These are phyloP conservation scores for Spisula solida DNA, from an alignment of 2,888 invertebrate genomes.

Conservation along the genomic window DNA sequence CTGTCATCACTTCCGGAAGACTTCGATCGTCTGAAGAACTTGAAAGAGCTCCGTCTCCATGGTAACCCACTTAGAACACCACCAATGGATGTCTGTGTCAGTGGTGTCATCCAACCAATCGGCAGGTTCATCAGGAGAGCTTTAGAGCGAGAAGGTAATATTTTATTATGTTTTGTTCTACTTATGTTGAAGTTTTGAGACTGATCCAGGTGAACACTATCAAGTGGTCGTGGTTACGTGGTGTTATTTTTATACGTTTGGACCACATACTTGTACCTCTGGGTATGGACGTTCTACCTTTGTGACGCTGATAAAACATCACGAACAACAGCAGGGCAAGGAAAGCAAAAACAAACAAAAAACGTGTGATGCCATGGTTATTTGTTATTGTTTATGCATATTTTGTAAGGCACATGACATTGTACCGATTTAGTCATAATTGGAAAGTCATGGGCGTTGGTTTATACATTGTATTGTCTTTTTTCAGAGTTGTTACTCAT, in stretches of 20 bases:
- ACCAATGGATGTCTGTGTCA: constrained; percentile 85
- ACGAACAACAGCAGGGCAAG: too few species aligned
- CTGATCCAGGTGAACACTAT: not conserved
- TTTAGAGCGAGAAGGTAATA: constrained; percentile 83
- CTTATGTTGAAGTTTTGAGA: not conserved
- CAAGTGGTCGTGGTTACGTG: not conserved
- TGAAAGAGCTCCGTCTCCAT: constrained; percentile 84
- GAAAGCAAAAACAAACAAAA: too few species aligned
- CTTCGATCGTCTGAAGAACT: constrained; percentile 79
- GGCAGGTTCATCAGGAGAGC: constrained; percentile 84
- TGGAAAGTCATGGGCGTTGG: not conserved
- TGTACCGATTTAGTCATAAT: not conserved
- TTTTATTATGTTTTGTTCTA: not conserved
- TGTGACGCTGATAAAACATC: too few species aligned
- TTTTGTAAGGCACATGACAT: not conserved
- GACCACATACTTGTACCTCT: not conserved
- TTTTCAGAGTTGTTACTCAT: constrained; percentile 82
- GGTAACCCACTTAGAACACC: constrained; percentile 85
- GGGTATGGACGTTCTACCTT: too few species aligned
- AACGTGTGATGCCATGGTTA: too few species aligned
- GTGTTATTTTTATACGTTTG: not conserved
- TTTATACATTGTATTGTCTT: constrained; percentile 2
- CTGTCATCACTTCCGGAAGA: constrained; percentile 82
- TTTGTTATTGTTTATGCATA: not conserved
- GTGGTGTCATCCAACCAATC: constrained; percentile 85